Evolutionary conservation across 2,888 invertebrate genomes (phyloP).

Genomic region (Drosophila aldrichi): DNA sequence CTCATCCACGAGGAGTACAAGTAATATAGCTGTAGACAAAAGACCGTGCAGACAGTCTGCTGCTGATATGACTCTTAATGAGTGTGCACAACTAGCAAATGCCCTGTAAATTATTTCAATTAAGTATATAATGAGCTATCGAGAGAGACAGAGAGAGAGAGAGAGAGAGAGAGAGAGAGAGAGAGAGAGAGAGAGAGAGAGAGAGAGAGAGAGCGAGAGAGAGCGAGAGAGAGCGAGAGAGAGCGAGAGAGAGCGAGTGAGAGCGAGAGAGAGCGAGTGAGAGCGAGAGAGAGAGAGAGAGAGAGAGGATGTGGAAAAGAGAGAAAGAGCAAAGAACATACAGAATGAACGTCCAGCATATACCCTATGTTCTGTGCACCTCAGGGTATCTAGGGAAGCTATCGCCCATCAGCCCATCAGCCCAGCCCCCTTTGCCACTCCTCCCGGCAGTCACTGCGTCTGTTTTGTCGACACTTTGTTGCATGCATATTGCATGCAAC

Average conservation of each 20-base stretch:
- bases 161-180: no score
- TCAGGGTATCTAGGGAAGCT: neutral
- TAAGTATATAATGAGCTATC: no score
- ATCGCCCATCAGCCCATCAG: no score
- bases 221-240: no score
- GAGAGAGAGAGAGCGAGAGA: no score
- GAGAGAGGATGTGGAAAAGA: no score
- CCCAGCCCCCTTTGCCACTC: neutral
- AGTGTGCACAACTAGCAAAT: neutral
- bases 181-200: no score
- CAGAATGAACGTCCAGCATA: neutral
- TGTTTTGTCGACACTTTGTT: slow-evolving; percentile 24
- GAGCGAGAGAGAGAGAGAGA: no score
- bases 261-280: no score
- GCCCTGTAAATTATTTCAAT: neutral
- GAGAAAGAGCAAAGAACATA: neutral
- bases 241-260: no score
- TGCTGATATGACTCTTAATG: slow-evolving; percentile 3
- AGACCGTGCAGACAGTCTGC: slow-evolving; percentile 14
- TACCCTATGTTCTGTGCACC: neutral
- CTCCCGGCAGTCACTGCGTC: neutral
- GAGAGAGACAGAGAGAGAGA: no score
- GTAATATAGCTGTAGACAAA: slow-evolving; percentile 3
- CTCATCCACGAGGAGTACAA: neutral
- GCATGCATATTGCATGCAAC: slow-evolving; percentile 48